Evolutionary conservation across 1,140 invertebrate genomes (phyloP).

Genomic region (Zaprionus nigranus): DNA sequence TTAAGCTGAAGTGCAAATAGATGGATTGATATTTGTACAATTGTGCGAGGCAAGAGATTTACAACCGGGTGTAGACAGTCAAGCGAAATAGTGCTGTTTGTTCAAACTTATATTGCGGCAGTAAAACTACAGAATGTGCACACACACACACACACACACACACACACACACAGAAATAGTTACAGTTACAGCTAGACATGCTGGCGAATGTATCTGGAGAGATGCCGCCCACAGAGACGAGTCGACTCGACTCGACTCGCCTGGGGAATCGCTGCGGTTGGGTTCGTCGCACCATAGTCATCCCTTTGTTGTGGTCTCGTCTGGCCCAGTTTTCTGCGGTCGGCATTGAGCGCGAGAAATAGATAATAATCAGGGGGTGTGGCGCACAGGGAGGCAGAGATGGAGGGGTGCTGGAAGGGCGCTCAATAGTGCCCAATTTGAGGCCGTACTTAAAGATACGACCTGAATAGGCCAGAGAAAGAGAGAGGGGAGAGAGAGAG

Average conservation of each 20-base stretch:
- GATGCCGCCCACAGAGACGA: conserved; percentile 38
- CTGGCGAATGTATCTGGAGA: conserved; percentile 11
- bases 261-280: conserved; percentile 45
- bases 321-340: conserved; percentile 54
- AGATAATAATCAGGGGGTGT: conserved; percentile 53
- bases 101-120: conserved; percentile 4
- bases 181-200: conserved; percentile 6
- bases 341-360: conserved; percentile 55
- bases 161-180: conserved; percentile 5
- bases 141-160: background rate
- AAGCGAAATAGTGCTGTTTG: conserved; percentile 1
- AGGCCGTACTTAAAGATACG: conserved; percentile 15
- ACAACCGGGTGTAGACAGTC: background rate
- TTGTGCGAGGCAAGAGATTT: conserved; percentile 2
- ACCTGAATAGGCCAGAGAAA: conserved; percentile 6
- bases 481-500: background rate
- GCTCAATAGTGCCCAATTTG: conserved; percentile 30
- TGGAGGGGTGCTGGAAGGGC: background rate
- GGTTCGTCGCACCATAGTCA: conserved; percentile 28
- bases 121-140: conserved; percentile 4
- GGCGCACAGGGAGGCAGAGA: background rate
- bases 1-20: conserved; percentile 8
- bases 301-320: conserved; percentile 61
- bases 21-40: conserved; percentile 17
- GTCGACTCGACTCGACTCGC: background rate